Percentiles rank a stretch among this genome's conserved stretches.
These are phyloP conservation scores for Pocota personata DNA, from an alignment of 2,888 invertebrate genomes.

Conservation along the genomic window DNA sequence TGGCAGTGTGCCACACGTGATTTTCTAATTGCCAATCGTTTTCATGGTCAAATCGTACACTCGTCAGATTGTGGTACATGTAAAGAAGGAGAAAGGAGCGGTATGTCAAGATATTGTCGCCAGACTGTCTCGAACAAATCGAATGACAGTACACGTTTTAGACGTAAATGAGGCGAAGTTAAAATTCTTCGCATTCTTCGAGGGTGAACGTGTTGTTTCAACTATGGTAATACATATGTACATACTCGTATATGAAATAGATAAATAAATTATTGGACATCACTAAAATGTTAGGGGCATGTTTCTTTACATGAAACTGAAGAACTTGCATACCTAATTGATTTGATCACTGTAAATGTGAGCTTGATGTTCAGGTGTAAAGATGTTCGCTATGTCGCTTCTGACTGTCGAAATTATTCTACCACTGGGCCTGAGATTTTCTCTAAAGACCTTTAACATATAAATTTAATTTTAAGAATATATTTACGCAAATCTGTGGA, in stretches of 20 bases:
- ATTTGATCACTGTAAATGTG: no score
- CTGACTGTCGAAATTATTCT: no score
- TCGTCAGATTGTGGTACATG: background rate
- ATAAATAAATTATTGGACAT: background rate
- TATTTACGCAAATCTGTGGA: no score
- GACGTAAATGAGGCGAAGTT: background rate
- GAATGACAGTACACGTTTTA: background rate
- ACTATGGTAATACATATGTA: no score
- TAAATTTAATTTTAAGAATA: no score
- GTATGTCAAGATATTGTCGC: slow-evolving; percentile 2
- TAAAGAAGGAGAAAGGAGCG: background rate
- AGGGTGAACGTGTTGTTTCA: background rate
- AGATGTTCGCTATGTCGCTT: no score
- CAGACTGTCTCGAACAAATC: slow-evolving; percentile 8
- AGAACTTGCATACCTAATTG: no score
- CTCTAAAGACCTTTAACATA: no score
- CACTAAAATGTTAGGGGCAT: background rate
- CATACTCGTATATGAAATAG: background rate
- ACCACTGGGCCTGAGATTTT: no score
- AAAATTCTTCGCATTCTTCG: background rate
- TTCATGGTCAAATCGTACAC: slow-evolving; percentile 20
- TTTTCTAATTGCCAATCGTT: slow-evolving; percentile 1
- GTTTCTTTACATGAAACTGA: no score
- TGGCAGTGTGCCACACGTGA: slow-evolving; percentile 41
- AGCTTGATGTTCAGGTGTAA: no score